A percentile compares a stretch with the other conserved stretches of the same genome.
phyloP scores from a whole-genome alignment of 2,888 invertebrate genomes.

The Leptinotarsa tumamoca region DNA sequence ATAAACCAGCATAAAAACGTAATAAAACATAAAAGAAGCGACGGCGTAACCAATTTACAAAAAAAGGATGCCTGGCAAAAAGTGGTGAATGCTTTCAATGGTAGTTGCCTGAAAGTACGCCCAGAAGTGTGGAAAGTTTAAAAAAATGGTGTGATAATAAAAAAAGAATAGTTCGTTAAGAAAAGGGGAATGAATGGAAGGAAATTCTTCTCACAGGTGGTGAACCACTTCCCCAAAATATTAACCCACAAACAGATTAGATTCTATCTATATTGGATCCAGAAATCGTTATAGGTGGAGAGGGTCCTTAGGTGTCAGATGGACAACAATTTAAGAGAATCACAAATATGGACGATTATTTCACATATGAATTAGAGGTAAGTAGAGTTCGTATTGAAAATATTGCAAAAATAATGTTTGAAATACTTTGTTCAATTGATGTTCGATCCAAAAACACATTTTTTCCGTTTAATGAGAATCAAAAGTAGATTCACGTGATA shows the following conservation, averaged over 20 bases:
- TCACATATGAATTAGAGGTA: background rate
- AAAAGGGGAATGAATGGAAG: background rate
- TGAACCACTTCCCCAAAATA: background rate
- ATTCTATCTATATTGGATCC: background rate
- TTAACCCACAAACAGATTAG: background rate
- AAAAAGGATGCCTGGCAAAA: background rate
- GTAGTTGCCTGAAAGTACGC: background rate
- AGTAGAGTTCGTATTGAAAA: no score
- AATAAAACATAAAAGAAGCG: no score
- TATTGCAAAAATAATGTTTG: no score
- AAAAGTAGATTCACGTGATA: no score
- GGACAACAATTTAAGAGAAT: background rate
- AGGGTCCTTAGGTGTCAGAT: background rate
- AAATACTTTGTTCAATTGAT: no score
- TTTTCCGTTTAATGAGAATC: no score
- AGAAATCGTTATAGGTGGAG: background rate
- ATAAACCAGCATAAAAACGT: background rate
- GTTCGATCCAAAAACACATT: no score
- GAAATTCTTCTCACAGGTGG: background rate
- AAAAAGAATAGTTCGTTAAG: background rate
- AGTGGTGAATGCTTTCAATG: background rate
- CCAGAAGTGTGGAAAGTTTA: background rate
- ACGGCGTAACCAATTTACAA: background rate
- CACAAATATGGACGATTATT: background rate
- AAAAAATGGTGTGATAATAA: conserved; percentile 1